Evolutionary conservation across 2,797 vertebrate genomes (phyloP).

Genomic region (Parambassis ranga): DNA sequence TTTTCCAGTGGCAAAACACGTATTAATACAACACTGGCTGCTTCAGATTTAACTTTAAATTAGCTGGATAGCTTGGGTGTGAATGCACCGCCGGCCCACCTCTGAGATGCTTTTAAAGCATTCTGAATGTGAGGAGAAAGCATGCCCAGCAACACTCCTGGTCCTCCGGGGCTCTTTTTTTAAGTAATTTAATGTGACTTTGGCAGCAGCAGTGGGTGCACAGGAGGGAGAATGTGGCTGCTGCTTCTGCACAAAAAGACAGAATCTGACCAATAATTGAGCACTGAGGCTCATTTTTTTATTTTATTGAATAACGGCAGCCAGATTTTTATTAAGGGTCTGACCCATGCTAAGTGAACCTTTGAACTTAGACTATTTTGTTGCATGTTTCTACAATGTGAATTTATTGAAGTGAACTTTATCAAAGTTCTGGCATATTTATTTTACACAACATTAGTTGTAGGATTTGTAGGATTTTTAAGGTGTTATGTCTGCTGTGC

Average conservation of each 20-base stretch:
- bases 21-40: constrained; percentile 11
- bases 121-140: constrained; percentile 2
- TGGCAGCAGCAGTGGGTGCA: neutral
- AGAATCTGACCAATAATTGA: neutral
- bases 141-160: constrained; percentile 14
- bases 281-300: neutral
- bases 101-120: constrained; percentile 27
- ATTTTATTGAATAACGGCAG: neutral
- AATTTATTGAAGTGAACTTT: too few species aligned
- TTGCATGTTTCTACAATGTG: too few species aligned
- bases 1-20: neutral
- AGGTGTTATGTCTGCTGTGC: neutral
- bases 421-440: too few species aligned
- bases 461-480: too few species aligned
- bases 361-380: neutral
- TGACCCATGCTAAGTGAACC: too few species aligned
- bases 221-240: neutral
- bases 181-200: neutral
- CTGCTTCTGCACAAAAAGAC: neutral
- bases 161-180: constrained; percentile 15
- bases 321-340: too few species aligned
- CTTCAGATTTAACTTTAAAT: constrained; percentile 36
- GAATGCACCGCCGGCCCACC: constrained; percentile 31
- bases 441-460: too few species aligned
- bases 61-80: constrained; percentile 9